Evolutionary conservation across 2,797 vertebrate species (phyloP), one percentile per base, ranked within the genome.

Genomic region (Pampus argenteus): DNA sequence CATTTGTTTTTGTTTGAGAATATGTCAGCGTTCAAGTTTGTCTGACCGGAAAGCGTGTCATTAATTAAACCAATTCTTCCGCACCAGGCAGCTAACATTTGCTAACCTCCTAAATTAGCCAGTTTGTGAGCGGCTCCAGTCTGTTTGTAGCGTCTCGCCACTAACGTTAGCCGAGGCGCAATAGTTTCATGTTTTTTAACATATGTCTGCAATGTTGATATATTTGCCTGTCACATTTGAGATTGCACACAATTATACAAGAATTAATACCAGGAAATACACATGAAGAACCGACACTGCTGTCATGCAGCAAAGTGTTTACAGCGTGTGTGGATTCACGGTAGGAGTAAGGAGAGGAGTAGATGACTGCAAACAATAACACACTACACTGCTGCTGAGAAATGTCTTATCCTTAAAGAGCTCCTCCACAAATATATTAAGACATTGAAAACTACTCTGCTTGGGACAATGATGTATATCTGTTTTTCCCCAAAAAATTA

Each of bases 31-130:
- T 1, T 31, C 6, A 2, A 20, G 1, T 14, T 0, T 1, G 45
- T 49, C 2, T 1, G 23, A 47, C 20, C 3, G 6, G 28, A 31
- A 64, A 51, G 18, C 0, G 11, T 36, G 6, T 34, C 11, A 22
- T 47, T 47, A 5, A 8, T 70, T 38, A n/a, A 28, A 52, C 5
- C 3, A 6, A 55, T 61, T 56, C 23, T 84, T 71, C 74, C 72
- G 55, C 74, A 73, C 69, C 76, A 49, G 11, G 2, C 5, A 52
- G 71, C 67, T 79, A 88, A 61, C 66, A 47, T 69, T 28, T 64
- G 81, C 81, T 78, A 78, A 66, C 59, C 54, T 61, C 78, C 82
- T 83, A 87, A 84, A 40, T 77, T 86, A 79, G 90, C 91, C 7
- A 61, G 47, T 66, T 61, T 59, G 76, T 82, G 70, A 84, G 71